phyloP scores from a whole-genome alignment of 2,797 vertebrate species.

The Anabacerthia variegaticeps region DNA sequence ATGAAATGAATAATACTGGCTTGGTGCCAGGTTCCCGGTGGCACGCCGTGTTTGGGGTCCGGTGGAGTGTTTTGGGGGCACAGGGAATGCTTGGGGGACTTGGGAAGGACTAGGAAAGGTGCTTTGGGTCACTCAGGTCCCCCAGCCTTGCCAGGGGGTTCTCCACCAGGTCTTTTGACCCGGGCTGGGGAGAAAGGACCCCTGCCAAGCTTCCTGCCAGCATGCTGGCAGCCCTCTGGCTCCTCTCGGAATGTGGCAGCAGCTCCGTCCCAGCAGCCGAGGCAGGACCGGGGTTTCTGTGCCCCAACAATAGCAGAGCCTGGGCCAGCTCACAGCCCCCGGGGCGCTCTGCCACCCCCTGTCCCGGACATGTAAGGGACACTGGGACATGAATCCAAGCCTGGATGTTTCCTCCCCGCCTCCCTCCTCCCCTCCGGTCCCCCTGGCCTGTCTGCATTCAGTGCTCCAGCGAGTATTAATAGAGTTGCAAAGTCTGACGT shows the following conservation, averaged over 20 bases:
- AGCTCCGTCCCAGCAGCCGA: neutral
- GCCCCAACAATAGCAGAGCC: neutral
- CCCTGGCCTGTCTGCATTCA: conserved; percentile 24
- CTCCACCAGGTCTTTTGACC: neutral
- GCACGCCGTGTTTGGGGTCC: neutral
- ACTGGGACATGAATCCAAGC: neutral
- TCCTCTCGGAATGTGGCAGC: neutral
- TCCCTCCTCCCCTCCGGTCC: neutral
- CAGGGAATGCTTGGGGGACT: neutral
- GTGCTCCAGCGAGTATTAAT: conserved; percentile 43
- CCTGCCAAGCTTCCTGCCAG: neutral
- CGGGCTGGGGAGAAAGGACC: rapidly evolving
- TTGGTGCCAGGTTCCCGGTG: neutral
- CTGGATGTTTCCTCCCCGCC: neutral
- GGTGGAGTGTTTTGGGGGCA: neutral
- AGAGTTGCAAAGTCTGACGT: conserved; percentile 40
- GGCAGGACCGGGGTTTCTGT: neutral
- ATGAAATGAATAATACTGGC: neutral
- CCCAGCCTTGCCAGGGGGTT: rapidly evolving
- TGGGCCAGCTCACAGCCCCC: neutral
- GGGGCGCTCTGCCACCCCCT: neutral
- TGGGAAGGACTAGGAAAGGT: too few relatives aligned
- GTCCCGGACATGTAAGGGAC: neutral
- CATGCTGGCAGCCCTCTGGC: neutral
- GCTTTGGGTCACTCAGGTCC: neutral